phyloP scores from a whole-genome alignment of 2,888 invertebrate species.

The Rutpela maculata region DNA sequence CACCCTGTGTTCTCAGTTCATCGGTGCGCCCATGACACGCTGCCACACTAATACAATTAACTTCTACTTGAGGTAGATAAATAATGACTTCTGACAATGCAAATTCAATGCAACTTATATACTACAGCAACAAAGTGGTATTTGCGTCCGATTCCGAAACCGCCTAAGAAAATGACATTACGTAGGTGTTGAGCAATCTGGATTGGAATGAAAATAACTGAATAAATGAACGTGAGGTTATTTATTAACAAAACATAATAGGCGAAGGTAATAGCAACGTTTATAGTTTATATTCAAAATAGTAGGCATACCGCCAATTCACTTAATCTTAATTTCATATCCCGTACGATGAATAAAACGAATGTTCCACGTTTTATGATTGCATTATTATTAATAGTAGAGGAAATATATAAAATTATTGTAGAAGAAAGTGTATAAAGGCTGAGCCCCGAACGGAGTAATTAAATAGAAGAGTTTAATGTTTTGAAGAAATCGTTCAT shows the following conservation, averaged over 20 bases:
- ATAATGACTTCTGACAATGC: not conserved
- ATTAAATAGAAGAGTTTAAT: no score
- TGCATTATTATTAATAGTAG: not conserved
- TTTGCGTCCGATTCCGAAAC: not conserved
- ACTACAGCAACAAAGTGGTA: not conserved
- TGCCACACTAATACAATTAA: not conserved
- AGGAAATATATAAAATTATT: not conserved
- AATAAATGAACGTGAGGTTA: slow-evolving; percentile 14
- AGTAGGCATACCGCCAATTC: not conserved
- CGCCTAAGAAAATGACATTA: slow-evolving; percentile 18
- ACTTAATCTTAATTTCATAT: slow-evolving; percentile 13
- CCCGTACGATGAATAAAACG: slow-evolving; percentile 5
- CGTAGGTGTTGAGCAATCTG: slow-evolving; percentile 31
- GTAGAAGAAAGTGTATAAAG: no score
- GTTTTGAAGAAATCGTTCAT: no score
- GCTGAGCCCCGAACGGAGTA: no score
- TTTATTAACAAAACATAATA: slow-evolving; percentile 26
- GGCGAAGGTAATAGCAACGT: slow-evolving; percentile 22
- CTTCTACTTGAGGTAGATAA: slow-evolving; percentile 1
- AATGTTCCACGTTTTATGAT: not conserved
- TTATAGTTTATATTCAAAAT: slow-evolving; percentile 19
- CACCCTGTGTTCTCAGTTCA: no score
- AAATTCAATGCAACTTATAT: not conserved
- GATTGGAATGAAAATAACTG: slow-evolving; percentile 18
- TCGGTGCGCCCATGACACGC: not conserved